phyloP scores from a whole-genome alignment of 2,888 invertebrate species.

The Erebia epiphron region DNA sequence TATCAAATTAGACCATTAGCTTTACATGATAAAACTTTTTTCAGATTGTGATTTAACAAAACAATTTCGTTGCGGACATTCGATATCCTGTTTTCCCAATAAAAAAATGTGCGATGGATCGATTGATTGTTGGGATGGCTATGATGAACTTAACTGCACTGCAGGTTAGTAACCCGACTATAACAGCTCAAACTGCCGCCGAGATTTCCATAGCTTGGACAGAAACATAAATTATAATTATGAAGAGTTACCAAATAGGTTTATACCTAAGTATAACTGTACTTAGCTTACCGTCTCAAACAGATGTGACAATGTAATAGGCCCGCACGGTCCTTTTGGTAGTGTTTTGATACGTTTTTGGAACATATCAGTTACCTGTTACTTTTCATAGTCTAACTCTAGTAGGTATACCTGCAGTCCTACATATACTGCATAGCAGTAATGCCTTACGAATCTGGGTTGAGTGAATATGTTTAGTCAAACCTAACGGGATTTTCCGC shows the following conservation, averaged over 20 bases:
- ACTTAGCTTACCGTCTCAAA: too few relatives aligned
- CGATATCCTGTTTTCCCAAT: conserved; percentile 88
- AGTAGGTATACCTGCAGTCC: not conserved
- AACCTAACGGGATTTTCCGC: conserved; percentile 61
- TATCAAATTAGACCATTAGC: not conserved
- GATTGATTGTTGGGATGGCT: conserved; percentile 91
- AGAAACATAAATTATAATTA: too few relatives aligned
- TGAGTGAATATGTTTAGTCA: conserved; percentile 59
- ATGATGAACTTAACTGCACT: conserved; percentile 88
- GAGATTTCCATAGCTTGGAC: too few relatives aligned
- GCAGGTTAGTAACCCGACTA: conserved; percentile 69
- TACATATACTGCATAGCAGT: not conserved
- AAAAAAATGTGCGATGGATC: conserved; percentile 87
- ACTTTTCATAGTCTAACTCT: not conserved
- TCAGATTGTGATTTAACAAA: conserved; percentile 86
- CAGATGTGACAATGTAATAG: too few relatives aligned
- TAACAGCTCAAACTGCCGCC: not conserved
- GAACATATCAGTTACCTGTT: not conserved
- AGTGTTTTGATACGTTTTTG: too few relatives aligned
- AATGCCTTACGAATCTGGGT: conserved; percentile 57
- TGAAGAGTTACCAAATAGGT: too few relatives aligned
- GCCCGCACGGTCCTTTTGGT: not conserved
- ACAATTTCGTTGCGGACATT: conserved; percentile 88
- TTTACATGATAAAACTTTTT: conserved; percentile 6
- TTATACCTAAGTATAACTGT: too few relatives aligned